Base-by-base conservation (phyloP, 2,797 vertebrate species). In the Tympanoctomys barrerae region DNA sequence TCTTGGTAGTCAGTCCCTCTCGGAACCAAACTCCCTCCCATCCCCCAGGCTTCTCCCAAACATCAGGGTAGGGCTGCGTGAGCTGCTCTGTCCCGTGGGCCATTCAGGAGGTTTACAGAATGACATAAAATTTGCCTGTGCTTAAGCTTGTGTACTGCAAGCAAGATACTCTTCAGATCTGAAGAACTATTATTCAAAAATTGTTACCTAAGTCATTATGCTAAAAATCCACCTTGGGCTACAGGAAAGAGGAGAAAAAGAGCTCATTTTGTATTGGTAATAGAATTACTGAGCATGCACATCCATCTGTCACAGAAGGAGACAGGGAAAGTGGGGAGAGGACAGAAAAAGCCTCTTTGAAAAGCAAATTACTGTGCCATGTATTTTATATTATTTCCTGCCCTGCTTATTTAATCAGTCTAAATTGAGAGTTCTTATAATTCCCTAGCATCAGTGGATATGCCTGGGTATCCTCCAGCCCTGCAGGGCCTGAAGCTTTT, bases 351-450 rank as follows among this genome's bases (percentile, higher is more conserved):
- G 46, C 36, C 92, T 83, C 78, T 91, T 95, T 81, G 82, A 39
- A 94, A 91, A 94, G 39, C 59, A 90, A 95, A 94, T 94, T 39
- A 79, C 70, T 26, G 7, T 36, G 81, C 70, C 46, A 59, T 52
- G 31, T 78, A 96, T 96, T 96, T 96, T 73, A 80, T 89, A 82
- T 94, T 79, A 79, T 93, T 96, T 95, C 89, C 87, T 95, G 78
- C 13, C 57, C 71, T 42, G 21, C 75, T 87, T 94, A 93, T 94
- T 96, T 94, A 94, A 95, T 95, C 93, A 87, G 61, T 82, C 87
- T 92, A 96, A 96, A 95, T 36, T 57, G 87, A 94, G 92, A 96
- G 75, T 91, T 93, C 85, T 92, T 87, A 54, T 94, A 86, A 93
- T 96, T 93, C 77, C 89, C 86, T 59, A 66, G 78, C 64, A 81